These are phyloP conservation scores for Helarctos malayanus DNA, from an alignment of 2,797 vertebrate species.

Conservation along the genomic window DNA sequence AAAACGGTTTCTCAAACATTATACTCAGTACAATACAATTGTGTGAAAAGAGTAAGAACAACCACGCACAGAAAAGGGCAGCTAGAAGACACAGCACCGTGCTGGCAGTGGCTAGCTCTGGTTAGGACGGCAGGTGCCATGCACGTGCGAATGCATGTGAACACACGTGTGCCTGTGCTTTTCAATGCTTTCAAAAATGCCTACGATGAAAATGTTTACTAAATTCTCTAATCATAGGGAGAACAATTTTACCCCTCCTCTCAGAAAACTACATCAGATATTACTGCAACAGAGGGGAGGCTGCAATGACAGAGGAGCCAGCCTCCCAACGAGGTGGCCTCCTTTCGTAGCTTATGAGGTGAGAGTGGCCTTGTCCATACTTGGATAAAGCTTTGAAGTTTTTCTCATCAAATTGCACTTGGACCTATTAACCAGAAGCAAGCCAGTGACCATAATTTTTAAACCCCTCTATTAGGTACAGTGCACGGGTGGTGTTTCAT, in stretches of 20 bases:
- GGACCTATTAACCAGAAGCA: neutral
- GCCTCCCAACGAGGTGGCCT: no score
- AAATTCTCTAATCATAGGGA: neutral
- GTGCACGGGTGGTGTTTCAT: neutral
- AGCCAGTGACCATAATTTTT: neutral
- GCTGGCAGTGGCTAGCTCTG: neutral
- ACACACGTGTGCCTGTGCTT: neutral
- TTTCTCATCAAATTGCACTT: constrained; percentile 22
- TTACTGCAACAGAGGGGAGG: neutral
- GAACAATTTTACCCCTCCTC: neutral
- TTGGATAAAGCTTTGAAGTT: constrained; percentile 48
- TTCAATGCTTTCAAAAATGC: neutral
- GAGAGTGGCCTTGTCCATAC: neutral
- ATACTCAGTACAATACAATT: neutral
- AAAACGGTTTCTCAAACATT: constrained; percentile 22
- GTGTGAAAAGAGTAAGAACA: neutral
- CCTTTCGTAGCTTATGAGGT: neutral
- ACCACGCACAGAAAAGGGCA: neutral
- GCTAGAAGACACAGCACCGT: neutral
- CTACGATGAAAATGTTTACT: neutral
- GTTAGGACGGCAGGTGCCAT: rapidly evolving
- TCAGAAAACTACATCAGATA: neutral
- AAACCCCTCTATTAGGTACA: neutral
- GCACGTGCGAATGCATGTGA: neutral
- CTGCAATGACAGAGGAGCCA: neutral